Evolutionary conservation across 2,888 invertebrate genomes (phyloP), one percentile per base, ranked within the genome.

Genomic region (Erebia palarica): DNA sequence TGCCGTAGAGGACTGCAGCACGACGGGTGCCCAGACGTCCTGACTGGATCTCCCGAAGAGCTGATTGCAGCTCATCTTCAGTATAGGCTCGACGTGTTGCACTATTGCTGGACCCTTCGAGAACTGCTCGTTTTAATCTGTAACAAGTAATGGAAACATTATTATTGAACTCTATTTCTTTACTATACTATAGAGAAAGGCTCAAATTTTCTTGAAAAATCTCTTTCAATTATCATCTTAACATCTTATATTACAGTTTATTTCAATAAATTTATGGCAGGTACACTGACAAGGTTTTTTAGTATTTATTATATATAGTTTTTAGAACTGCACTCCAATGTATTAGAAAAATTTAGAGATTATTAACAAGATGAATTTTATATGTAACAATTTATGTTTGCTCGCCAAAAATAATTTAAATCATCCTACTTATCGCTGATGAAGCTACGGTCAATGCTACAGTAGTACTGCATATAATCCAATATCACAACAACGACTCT

Each of bases 1-100:
- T 98, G 81, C 98, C 98, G 91, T 99, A 99, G 81, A 98, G 96
- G 69, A 98, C 97, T 68, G 99, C 97, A 10, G 99, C 99, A 72
- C 99, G 94, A 61, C 99, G 94, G 8, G 98, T 98, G 77, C 98
- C 99, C 79, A 99, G 94, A 83, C 97, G 97, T 18, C 98, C 98
- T 78, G 96, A 96, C 88, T 98, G 97, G 84, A 99, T 98, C 90
- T 99, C 99, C 73, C 97, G 95, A 72, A 99, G 95, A n/a, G 99
- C 99, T 53, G 96, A 96, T 83, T 97, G 97, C 58, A 99, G 95
- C 89, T 99, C 99, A 81, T 98, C 98, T 80, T 99, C 98, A n/a
- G 98, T 98, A 94, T 99, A 99, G 68, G 96, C 96, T 77, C 97
- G 95, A 77, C 98, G 94, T 70, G 95, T 94, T 75, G 91, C 94